Evolutionary conservation across 2,797 vertebrate species (phyloP), one percentile per base, ranked within the genome.

Genomic region (Takifugu rubripes): DNA sequence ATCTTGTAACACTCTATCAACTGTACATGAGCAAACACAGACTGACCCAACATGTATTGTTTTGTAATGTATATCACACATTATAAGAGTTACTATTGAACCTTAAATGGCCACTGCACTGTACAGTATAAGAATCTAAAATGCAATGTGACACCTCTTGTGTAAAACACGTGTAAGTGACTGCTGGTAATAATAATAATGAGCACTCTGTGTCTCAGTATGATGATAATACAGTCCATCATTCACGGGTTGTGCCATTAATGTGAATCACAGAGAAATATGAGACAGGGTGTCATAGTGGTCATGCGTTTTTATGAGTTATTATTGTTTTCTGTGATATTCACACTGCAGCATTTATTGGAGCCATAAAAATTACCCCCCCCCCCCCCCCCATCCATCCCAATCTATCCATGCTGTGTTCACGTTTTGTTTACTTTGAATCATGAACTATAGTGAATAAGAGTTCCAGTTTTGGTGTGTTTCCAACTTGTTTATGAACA

Each of bases 31-130:
- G 72, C 73, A 70, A 74, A 80, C 75, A 84, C 79, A 76, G 75
- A 75, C 36, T 72, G 64, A 79, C 77, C 49, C 64, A 59, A 78
- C 61, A 54, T 80, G 67, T 86, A 82, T 70, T 36, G 68, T 87
- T 89, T 84, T 89, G 74, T 87, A 88, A 69, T 79, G 76, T 87
- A 85, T 86, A 83, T 65, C 78, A 74, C 73, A 68, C 64, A 75
- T 79, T 82, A 78, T 81, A 76, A 79, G 69, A 81, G 69, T 70
- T 74, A 74, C 70, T 75, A 68, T 76, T 75, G 54, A 82, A 54
- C 64, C 46, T 74, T 52, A 46, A 47, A 66, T 82, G 77, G 69
- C 59, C 70, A 74, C 79, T 67, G 66, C 81, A 85, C 82, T 84
- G 79, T 85, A 87, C 78, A 84, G 74, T 77, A 80, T 79, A 69